Conservation (phyloP, 2,797 vertebrate genomes). For the Allobates femoralis region DNA sequence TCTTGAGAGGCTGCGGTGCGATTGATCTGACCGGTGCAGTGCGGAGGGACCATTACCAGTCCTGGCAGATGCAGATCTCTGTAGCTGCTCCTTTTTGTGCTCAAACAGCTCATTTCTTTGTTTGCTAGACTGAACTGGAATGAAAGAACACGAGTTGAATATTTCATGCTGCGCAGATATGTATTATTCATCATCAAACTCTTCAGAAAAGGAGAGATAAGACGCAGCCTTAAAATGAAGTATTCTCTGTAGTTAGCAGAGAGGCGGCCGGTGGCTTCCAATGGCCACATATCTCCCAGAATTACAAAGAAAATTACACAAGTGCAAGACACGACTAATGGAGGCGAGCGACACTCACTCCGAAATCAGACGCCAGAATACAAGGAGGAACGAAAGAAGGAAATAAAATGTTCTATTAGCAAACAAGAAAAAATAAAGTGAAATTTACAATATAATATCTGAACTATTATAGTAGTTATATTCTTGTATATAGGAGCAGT, state of each 20-base stretch:
- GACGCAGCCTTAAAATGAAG: conserved; percentile 70
- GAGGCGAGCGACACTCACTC: conserved; percentile 38
- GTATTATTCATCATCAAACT: conserved; percentile 75
- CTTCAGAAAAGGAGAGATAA: conserved; percentile 73
- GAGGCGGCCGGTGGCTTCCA: conserved; percentile 62
- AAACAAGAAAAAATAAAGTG: not conserved
- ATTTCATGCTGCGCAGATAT: conserved; percentile 73
- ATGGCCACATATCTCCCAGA: conserved; percentile 48
- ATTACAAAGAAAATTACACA: conserved; percentile 65
- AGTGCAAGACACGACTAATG: conserved; percentile 37
- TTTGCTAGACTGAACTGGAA: conserved; percentile 68
- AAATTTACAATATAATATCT: too few relatives aligned
- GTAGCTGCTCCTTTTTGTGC: conserved; percentile 36
- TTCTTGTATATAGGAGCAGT: too few relatives aligned
- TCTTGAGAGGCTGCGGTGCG: conserved; percentile 33
- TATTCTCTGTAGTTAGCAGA: conserved; percentile 71
- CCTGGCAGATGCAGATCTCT: conserved; percentile 39
- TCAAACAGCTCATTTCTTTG: conserved; percentile 66
- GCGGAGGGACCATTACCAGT: conserved; percentile 45
- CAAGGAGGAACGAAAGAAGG: too few relatives aligned
- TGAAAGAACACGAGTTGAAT: conserved; percentile 71
- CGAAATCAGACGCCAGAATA: conserved; percentile 38
- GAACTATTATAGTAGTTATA: too few relatives aligned
- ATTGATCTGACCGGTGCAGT: conserved; percentile 49
- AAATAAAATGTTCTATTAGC: conserved; percentile 12